These are phyloP conservation scores for Heliconius nattereri DNA, from an alignment of 1,140 invertebrate genomes.

Conservation along the genomic window DNA sequence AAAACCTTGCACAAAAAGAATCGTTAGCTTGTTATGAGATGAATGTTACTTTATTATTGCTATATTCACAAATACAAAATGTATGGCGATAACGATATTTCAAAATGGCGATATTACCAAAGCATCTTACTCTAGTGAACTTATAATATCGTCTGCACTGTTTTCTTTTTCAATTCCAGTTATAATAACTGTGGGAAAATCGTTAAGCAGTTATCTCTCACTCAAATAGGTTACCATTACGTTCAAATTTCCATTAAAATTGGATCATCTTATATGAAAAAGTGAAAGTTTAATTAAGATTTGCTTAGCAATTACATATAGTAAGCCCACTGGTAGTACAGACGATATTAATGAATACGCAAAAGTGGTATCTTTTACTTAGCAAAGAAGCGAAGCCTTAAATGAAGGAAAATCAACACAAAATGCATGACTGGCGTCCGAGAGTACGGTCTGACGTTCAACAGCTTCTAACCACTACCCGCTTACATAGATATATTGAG, in stretches of 20 bases:
- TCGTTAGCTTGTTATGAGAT: conserved; percentile 8
- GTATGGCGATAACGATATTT: neutral
- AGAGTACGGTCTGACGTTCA: conserved; percentile 57
- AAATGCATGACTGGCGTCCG: conserved; percentile 75
- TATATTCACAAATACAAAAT: conserved; percentile 5
- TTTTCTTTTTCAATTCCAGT: neutral
- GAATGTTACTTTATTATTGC: neutral
- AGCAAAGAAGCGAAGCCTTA: conserved; percentile 42
- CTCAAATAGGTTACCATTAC: neutral
- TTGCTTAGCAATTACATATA: neutral
- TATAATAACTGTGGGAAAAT: neutral
- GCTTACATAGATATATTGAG: conserved; percentile 77
- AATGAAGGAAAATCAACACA: conserved; percentile 52
- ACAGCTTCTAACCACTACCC: conserved; percentile 73
- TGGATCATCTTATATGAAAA: neutral
- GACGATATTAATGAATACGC: conserved; percentile 24
- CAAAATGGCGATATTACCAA: conserved; percentile 3
- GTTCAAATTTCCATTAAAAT: neutral
- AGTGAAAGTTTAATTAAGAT: neutral
- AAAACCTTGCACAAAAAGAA: conserved; percentile 13
- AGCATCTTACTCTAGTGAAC: conserved; percentile 12
- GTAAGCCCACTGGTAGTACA: neutral
- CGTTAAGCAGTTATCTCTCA: neutral
- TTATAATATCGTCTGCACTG: neutral
- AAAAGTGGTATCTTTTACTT: conserved; percentile 40